Conservation (phyloP, 2,888 invertebrate genomes). For the Polymixis lichenea region DNA sequence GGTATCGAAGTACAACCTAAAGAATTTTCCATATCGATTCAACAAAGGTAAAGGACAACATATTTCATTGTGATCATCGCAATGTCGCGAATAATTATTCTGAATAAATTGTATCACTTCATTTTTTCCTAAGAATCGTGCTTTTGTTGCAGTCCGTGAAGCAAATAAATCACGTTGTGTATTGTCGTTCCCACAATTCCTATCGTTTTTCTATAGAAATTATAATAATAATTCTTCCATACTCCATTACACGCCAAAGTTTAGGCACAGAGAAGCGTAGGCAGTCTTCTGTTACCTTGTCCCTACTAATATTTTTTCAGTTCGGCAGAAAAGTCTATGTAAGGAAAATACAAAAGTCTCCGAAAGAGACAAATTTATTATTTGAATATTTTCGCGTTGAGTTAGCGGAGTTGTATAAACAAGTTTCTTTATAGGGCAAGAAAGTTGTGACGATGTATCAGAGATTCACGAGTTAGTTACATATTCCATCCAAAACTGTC, state of each 20-base stretch:
- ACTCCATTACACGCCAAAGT: constrained; percentile 80
- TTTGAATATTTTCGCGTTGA: constrained; percentile 45
- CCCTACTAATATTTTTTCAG: constrained; percentile 44
- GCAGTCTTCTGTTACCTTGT: constrained; percentile 59
- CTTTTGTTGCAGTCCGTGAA: constrained; percentile 62
- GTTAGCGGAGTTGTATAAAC: constrained; percentile 50
- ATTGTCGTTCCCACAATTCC: constrained; percentile 69
- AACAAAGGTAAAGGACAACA: neutral
- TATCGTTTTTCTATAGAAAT: constrained; percentile 77
- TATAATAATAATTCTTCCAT: constrained; percentile 82
- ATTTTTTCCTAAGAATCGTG: constrained; percentile 34
- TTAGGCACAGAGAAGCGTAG: constrained; percentile 58
- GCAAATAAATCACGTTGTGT: constrained; percentile 72
- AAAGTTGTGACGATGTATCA: constrained; percentile 45
- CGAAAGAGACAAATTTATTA: constrained; percentile 47
- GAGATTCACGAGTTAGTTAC: constrained; percentile 32
- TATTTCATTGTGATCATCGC: constrained; percentile 12
- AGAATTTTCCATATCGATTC: neutral
- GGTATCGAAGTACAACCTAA: neutral
- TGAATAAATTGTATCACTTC: constrained; percentile 41
- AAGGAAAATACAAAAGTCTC: constrained; percentile 50
- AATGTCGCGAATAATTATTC: constrained; percentile 35
- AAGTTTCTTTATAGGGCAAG: constrained; percentile 38
- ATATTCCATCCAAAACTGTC: constrained; percentile 44
- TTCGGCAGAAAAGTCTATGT: constrained; percentile 37